Percentiles rank a stretch among this genome's conserved stretches.
Conservation (phyloP, 2,888 invertebrate genomes). For the Megalurothrips usitatus region DNA sequence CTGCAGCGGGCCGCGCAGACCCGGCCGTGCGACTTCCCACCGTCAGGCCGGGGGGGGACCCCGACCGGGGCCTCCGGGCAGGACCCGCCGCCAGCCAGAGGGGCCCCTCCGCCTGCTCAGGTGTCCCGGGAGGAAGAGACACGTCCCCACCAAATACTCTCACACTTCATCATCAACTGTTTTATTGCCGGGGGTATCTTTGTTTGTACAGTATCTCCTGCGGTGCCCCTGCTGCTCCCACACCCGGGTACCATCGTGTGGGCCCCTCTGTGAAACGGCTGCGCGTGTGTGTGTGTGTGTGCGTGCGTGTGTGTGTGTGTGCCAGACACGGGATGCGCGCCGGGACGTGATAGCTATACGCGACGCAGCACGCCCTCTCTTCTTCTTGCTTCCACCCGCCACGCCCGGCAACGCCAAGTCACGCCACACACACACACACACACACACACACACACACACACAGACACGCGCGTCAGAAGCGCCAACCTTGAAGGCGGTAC, state of each 20-base stretch:
- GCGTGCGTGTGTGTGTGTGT: constrained; percentile 16
- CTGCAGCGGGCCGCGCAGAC: neutral
- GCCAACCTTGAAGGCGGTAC: neutral
- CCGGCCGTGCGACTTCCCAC: neutral
- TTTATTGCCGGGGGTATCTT: constrained; percentile 17
- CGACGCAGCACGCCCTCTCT: neutral
- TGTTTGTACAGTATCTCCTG: constrained; percentile 21
- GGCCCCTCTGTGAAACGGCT: neutral
- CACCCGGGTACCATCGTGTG: neutral
- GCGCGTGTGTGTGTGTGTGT: constrained; percentile 11
- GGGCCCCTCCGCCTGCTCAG: neutral
- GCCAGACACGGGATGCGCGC: constrained; percentile 12
- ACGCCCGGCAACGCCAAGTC: neutral
- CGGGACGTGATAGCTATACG: constrained; percentile 18
- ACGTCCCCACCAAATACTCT: constrained; percentile 23
- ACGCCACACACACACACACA: constrained; percentile 2
- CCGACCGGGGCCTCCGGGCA: neutral
- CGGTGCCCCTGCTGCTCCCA: neutral
- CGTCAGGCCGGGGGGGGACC: neutral
- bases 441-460: neutral
- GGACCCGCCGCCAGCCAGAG: neutral
- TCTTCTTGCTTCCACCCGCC: neutral
- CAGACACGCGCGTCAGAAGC: neutral
- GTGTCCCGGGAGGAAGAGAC: neutral
- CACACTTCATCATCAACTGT: constrained; percentile 26